These are phyloP conservation scores for Ciconia boyciana DNA, from an alignment of 2,113 vertebrate genomes.

Conservation along the genomic window DNA sequence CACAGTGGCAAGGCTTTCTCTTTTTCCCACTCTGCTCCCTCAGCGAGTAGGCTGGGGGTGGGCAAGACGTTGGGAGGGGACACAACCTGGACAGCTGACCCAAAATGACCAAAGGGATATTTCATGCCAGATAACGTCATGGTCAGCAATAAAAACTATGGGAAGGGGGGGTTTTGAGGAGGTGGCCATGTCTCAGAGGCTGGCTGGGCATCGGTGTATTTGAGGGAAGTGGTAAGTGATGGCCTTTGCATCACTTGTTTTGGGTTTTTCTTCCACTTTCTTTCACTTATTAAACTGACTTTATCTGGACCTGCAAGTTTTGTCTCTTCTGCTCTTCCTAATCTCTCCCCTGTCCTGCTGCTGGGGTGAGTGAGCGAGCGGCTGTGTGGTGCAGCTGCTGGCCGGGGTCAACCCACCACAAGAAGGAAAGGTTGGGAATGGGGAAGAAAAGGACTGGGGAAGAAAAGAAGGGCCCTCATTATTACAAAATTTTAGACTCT, in stretches of 20 bases:
- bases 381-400: neutral
- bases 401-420: neutral
- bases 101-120: neutral
- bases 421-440: neutral
- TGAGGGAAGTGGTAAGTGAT: neutral
- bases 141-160: neutral
- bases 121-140: neutral
- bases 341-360: neutral
- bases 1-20: neutral
- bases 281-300: neutral
- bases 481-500: neutral
- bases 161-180: neutral
- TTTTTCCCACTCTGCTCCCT: neutral
- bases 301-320: neutral
- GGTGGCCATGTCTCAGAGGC: neutral
- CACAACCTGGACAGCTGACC: neutral
- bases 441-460: neutral
- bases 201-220: neutral
- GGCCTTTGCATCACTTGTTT: neutral
- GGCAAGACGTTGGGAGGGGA: neutral
- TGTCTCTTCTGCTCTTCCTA: neutral
- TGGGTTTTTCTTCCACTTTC: neutral
- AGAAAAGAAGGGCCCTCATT: neutral
- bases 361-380: rapidly evolving
- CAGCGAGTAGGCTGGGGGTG: neutral